phyloP scores from a whole-genome alignment of 1,140 invertebrate species.

The Cydia splendana region DNA sequence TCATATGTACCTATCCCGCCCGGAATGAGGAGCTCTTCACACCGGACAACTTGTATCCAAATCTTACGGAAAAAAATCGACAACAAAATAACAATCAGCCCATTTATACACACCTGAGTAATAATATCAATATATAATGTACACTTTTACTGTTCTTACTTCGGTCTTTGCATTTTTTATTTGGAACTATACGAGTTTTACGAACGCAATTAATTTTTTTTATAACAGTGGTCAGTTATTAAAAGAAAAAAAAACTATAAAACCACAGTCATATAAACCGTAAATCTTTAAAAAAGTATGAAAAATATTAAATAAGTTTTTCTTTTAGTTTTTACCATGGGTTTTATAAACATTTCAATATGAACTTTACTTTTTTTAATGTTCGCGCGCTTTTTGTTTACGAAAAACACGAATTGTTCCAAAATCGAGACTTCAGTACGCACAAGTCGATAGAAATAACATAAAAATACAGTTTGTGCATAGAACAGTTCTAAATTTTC shows the following conservation, averaged over 20 bases:
- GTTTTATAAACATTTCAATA: neutral
- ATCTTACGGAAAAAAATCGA: too few relatives aligned
- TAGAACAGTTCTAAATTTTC: neutral
- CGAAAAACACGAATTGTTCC: slow-evolving; percentile 18
- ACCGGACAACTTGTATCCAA: too few relatives aligned
- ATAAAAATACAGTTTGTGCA: neutral
- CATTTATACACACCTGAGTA: neutral
- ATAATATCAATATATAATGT: slow-evolving; percentile 4
- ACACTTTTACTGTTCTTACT: neutral
- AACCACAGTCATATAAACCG: too few relatives aligned
- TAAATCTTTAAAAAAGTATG: too few relatives aligned
- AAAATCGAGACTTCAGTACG: neutral
- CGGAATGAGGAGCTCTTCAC: too few relatives aligned
- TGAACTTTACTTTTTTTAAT: neutral
- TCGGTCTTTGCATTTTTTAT: slow-evolving; percentile 1
- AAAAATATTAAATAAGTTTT: too few relatives aligned
- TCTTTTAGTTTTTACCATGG: neutral
- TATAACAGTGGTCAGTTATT: too few relatives aligned
- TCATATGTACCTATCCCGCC: too few relatives aligned
- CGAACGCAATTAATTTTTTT: neutral
- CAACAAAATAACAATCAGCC: too few relatives aligned
- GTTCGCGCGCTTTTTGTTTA: neutral
- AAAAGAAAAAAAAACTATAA: too few relatives aligned
- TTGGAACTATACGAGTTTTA: slow-evolving; percentile 13
- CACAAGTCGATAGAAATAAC: neutral